Base-by-base conservation (phyloP, 2,888 invertebrate genomes). In the Apamea anceps region DNA sequence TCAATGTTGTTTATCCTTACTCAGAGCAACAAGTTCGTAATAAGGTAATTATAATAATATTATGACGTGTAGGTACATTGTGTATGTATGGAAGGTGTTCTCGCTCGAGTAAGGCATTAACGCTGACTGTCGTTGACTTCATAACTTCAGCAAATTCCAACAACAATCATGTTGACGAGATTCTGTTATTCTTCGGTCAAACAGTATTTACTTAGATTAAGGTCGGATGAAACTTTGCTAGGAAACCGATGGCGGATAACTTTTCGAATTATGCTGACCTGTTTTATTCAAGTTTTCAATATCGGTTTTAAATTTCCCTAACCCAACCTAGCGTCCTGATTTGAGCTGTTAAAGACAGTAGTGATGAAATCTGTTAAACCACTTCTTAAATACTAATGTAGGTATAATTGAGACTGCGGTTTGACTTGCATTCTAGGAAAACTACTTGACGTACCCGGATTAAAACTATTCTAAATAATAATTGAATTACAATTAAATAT, bases 1-100 rank as follows among this genome's bases (percentile, higher is more conserved):
- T 60, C 25, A 32, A 75, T 75, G 62, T 75, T 76, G 83, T 75
- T 76, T 66, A 81, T 75, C 57, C 77, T 79, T 74, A 77, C 72
- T 82, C 65, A 71, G 54, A 81, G 85, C 81, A 90, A 89, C 85
- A 90, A 67, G 83, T 85, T 79, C 51, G 37, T 66, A 63, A 54
- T 74, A 71, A 72, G 48, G 15, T 72, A 37, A 67, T 80, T 84
- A 79, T 83, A 68, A 72, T 80, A 57, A 67, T 84, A 45, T 32
- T 79, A 71, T 74, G 72, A 62, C n/a, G 37, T 65, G 32, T 70
- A 65, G 21, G 60, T 54, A 7, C 54, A 57, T 28, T 68, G n/a
- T 28, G 18, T 28, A 21, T 65, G 25, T 68, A 60, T 25, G 32
- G 18, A 42, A 62, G 66, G 66, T 45, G 51, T 60, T 45, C 10